phyloP scores from a whole-genome alignment of 2,888 invertebrate species.

The Gryllus longicercus region DNA sequence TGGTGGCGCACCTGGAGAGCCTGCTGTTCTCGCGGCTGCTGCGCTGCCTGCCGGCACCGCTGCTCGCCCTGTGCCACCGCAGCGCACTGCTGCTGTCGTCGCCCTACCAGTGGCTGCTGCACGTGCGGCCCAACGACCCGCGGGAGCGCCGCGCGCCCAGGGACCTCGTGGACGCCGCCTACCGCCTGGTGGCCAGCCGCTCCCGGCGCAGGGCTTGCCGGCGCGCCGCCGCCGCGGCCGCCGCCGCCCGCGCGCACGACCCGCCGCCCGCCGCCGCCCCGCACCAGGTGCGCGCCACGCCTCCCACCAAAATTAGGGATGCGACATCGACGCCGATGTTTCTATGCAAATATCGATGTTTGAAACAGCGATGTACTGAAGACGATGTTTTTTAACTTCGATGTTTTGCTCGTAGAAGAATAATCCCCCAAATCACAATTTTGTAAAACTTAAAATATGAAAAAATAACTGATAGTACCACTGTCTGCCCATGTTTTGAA shows the following conservation, averaged over 20 bases:
- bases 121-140: constrained; percentile 78
- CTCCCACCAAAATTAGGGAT: no score
- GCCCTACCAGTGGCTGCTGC: constrained; percentile 67
- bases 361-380: no score
- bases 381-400: no score
- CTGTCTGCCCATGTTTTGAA: no score
- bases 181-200: constrained; percentile 68
- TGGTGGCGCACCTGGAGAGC: constrained; percentile 77
- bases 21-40: constrained; percentile 75
- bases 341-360: no score
- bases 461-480: no score
- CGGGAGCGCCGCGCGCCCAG: constrained; percentile 72
- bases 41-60: constrained; percentile 54
- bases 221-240: background rate
- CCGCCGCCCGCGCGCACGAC: background rate
- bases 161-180: constrained; percentile 68
- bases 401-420: no score
- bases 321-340: no score
- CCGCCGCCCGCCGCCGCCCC: background rate
- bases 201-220: background rate
- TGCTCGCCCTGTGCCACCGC: constrained; percentile 64
- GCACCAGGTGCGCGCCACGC: background rate
- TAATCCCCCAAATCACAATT: no score
- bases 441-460: no score
- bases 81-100: constrained; percentile 74